A percentile compares a stretch with the other conserved stretches of the same genome.
phyloP scores from a whole-genome alignment of 1,140 invertebrate genomes.

The Steinernema khuongi region DNA sequence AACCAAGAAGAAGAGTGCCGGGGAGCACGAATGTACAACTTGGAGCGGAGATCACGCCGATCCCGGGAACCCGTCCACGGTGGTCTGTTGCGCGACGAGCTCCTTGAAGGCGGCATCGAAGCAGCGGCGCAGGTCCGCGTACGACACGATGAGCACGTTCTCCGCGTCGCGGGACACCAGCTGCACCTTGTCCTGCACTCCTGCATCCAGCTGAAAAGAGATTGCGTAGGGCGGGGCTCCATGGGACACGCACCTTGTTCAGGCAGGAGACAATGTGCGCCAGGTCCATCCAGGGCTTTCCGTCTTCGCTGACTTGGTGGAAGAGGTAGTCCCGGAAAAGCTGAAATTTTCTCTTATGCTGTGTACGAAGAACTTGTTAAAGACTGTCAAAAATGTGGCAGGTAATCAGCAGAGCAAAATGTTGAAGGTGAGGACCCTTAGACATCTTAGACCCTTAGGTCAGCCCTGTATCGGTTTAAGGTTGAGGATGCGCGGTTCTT shows the following conservation, averaged over 20 bases:
- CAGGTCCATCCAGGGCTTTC: slow-evolving; percentile 88
- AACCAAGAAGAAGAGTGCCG: neutral
- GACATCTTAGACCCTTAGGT: too few species aligned
- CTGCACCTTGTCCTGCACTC: slow-evolving; percentile 83
- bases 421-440: too few species aligned
- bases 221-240: slow-evolving; percentile 3
- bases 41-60: neutral
- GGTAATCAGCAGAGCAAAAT: too few species aligned
- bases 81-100: slow-evolving; percentile 59
- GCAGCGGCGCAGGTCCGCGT: slow-evolving; percentile 80
- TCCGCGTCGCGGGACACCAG: slow-evolving; percentile 90
- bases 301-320: slow-evolving; percentile 81
- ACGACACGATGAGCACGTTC: slow-evolving; percentile 86
- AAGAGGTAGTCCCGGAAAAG: slow-evolving; percentile 94
- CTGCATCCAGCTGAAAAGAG: slow-evolving; percentile 65
- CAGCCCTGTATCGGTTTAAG: too few species aligned
- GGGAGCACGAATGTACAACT: neutral
- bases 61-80: neutral
- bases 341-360: too few species aligned
- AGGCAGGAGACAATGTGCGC: slow-evolving; percentile 86
- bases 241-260: slow-evolving; percentile 74
- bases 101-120: slow-evolving; percentile 85
- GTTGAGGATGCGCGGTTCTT: too few species aligned
- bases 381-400: too few species aligned
- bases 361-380: too few species aligned